These are phyloP conservation scores for Recurvirostra avosetta DNA, from an alignment of 2,113 vertebrate species.

Conservation along the genomic window DNA sequence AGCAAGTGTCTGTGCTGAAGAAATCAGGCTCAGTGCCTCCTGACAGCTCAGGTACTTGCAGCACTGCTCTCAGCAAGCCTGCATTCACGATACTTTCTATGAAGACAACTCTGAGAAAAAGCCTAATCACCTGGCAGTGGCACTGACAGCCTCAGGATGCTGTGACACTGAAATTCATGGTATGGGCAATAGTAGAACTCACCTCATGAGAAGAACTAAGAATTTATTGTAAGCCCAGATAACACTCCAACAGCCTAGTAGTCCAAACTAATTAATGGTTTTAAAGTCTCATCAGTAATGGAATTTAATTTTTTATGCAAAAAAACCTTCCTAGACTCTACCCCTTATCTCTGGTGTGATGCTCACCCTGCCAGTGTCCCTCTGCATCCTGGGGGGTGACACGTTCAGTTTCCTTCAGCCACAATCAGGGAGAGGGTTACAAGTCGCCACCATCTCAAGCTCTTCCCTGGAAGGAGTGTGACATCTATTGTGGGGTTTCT, in stretches of 20 bases:
- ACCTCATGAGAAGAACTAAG: neutral
- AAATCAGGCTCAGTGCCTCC: neutral
- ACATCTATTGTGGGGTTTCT: neutral
- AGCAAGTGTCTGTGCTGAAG: neutral
- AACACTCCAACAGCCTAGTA: neutral
- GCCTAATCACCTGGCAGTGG: no score
- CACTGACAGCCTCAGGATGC: neutral
- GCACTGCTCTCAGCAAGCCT: neutral
- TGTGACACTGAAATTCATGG: no score
- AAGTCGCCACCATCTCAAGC: neutral
- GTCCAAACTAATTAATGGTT: neutral
- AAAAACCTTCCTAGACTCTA: neutral
- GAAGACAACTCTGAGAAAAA: neutral
- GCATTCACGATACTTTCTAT: accelerated
- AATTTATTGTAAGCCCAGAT: neutral
- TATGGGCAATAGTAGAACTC: neutral
- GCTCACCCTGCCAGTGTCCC: neutral
- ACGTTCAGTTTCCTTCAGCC: neutral
- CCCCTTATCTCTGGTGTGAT: neutral
- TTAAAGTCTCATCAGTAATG: neutral
- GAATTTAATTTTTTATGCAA: neutral
- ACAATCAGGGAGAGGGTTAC: neutral
- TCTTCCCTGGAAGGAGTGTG: neutral
- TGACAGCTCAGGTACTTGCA: neutral
- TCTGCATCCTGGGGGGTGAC: neutral